Evolutionary conservation across 2,113 vertebrate species (phyloP), one percentile per base, ranked within the genome.

Genomic region (Bothrops jararaca): DNA sequence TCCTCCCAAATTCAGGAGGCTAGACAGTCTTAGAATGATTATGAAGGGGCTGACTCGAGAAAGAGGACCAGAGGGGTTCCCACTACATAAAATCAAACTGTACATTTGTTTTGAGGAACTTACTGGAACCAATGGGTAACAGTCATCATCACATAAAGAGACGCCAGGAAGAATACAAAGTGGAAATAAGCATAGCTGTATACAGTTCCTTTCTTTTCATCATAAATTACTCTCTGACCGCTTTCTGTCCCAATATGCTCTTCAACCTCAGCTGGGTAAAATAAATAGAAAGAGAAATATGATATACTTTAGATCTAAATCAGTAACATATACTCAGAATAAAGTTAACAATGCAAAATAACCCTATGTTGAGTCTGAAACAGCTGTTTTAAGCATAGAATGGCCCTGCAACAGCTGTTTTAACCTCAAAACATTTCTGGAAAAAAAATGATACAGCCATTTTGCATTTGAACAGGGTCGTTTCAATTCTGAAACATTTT

Each of bases 91-190:
- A 10, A 23, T 80, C 0, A 6, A 53, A 91, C 3, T 89, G 3
- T 89, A 12, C 53, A 0, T 0, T 13, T 34, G 91, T 92, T 11
- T 39, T 0, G 0, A 4, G 92, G 7, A 5, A 98, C 99, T 98
- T 97, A 99, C 99, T 99, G 98, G 97, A 99, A 99, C 99, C 99
- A 99, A 93, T 99, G 99, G 95, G 99, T 99, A 93, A 99, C 97
- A 0, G 99, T 99, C 99, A 99, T 99, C 99, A 99, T 99, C 96
- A 99, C 98, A 0, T 99, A 99, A 9, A 99, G 98, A 0, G 99
- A 99, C 53, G 98, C 99, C 93, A 99, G 96, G 93, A 99, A 99
- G 97, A 99, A 99, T 96, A 99, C 98, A 0, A 98, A 98, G 95
- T 99, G 99, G 97, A 99, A 99, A 95, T 97, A 99, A 92, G 98